Evolutionary conservation across 2,113 vertebrate genomes (phyloP).

Genomic region (Scytalopus superciliaris): DNA sequence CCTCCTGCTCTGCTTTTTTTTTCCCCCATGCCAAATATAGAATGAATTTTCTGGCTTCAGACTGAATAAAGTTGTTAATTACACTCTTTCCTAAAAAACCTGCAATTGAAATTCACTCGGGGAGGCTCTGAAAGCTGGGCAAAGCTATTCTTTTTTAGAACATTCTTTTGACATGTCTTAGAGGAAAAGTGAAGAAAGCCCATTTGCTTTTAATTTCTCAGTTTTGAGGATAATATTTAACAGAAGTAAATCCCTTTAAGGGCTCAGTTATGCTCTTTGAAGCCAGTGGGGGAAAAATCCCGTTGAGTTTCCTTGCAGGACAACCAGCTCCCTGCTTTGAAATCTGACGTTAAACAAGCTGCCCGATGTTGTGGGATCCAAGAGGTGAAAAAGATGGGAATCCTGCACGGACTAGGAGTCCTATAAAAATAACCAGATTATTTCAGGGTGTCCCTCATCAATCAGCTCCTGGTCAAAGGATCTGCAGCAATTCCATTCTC

Average conservation of each 20-base stretch:
- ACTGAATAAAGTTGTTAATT: constrained; percentile 51
- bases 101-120: constrained; percentile 20
- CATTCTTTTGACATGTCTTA: constrained; percentile 20
- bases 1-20: constrained; percentile 1
- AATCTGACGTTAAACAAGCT: not conserved
- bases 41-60: constrained; percentile 21
- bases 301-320: constrained; percentile 1
- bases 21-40: constrained; percentile 22
- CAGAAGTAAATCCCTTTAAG: constrained; percentile 55
- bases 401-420: not conserved
- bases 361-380: not conserved
- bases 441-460: not conserved
- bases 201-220: constrained; percentile 43
- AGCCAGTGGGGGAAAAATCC: not conserved
- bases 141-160: not conserved
- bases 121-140: not conserved
- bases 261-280: constrained; percentile 40
- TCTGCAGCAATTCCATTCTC: not conserved
- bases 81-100: constrained; percentile 24
- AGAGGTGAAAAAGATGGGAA: not conserved
- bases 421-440: not conserved
- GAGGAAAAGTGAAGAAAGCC: constrained; percentile 23
- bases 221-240: constrained; percentile 56
- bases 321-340: not conserved
- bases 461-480: not conserved